Conservation (phyloP, 2,113 vertebrate species). For the Saguinus imperator region DNA sequence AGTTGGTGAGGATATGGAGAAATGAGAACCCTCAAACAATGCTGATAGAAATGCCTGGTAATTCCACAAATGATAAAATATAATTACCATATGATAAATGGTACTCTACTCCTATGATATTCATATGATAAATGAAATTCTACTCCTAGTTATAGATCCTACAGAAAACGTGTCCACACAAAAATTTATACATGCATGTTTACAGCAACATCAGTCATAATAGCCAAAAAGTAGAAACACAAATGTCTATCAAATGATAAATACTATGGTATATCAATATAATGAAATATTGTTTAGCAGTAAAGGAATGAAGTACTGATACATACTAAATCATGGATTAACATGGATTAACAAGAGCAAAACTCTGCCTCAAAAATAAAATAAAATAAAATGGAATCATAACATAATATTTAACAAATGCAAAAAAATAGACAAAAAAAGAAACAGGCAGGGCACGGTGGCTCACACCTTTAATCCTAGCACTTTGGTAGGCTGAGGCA, state of each 20-base stretch:
- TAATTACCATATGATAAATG: background rate
- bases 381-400: background rate
- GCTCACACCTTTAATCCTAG: no score
- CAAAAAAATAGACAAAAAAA: background rate
- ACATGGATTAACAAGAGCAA: no score
- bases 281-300: background rate
- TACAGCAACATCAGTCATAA: background rate
- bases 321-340: background rate
- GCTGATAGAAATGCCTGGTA: background rate
- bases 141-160: background rate
- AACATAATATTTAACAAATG: background rate
- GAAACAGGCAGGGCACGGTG: no score
- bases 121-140: background rate
- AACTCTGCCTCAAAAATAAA: background rate
- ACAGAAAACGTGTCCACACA: background rate
- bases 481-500: no score
- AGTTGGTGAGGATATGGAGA: background rate
- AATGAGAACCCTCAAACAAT: background rate
- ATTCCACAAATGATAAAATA: background rate
- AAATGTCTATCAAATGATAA: background rate
- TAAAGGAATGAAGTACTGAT: slow-evolving; percentile 5
- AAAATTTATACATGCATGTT: background rate
- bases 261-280: background rate
- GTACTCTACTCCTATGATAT: no score
- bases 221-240: background rate